Conservation (phyloP, 2,888 invertebrate species). For the Steinernema carpocapsae region DNA sequence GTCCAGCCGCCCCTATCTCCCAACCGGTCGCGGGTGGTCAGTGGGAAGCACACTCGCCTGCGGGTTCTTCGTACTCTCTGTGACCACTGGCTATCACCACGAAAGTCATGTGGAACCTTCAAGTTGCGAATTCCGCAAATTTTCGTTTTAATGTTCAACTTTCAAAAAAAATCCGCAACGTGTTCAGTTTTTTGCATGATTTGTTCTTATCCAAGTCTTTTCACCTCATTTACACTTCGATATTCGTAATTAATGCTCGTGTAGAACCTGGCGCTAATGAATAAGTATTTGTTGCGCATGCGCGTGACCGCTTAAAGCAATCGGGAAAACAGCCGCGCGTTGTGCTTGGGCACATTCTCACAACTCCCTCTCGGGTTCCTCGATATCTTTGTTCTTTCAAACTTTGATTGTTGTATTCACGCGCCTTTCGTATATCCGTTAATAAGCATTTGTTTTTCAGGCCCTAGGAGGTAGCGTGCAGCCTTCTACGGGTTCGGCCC, state of each 20-base stretch:
- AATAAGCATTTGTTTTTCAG: neutral
- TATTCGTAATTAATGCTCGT: too few relatives aligned
- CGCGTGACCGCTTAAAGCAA: too few relatives aligned
- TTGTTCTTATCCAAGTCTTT: neutral
- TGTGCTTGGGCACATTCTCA: neutral
- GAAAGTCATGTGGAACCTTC: slow-evolving; percentile 3
- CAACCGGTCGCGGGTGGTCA: slow-evolving; percentile 34
- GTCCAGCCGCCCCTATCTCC: slow-evolving; percentile 17
- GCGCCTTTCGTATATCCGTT: neutral
- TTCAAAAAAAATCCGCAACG: too few relatives aligned
- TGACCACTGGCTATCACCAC: slow-evolving; percentile 26
- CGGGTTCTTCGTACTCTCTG: slow-evolving; percentile 28
- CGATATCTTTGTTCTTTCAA: neutral
- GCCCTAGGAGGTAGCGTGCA: slow-evolving; percentile 35
- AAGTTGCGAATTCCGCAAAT: too few relatives aligned
- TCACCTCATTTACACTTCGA: too few relatives aligned
- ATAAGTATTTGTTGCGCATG: too few relatives aligned
- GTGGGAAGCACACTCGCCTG: slow-evolving; percentile 14
- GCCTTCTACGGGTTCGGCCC: slow-evolving; percentile 34
- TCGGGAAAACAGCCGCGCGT: neutral
- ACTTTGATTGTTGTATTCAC: neutral
- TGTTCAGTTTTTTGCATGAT: neutral
- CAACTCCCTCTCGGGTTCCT: neutral
- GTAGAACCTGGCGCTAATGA: too few relatives aligned
- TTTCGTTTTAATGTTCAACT: too few relatives aligned